Evolutionary conservation across 2,888 invertebrate species (phyloP).

Genomic region (Rhimphoctona megacephalus): DNA sequence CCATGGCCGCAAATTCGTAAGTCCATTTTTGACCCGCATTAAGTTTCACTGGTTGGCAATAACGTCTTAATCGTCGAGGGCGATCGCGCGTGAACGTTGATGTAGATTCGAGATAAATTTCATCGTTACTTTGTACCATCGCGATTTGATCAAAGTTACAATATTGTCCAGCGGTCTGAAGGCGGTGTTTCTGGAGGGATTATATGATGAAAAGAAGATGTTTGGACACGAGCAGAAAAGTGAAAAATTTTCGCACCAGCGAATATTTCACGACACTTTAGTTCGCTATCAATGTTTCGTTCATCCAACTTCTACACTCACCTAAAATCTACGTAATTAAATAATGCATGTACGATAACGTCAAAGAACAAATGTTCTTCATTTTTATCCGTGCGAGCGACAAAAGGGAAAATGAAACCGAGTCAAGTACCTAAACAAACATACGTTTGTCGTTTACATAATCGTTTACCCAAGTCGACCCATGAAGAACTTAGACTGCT

Average conservation of each 20-base stretch:
- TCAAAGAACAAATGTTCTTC: neutral
- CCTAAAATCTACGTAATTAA: neutral
- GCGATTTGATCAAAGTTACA: conserved; percentile 59
- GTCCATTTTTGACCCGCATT: conserved; percentile 70
- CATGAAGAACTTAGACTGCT: conserved; percentile 1
- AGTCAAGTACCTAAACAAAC: conserved; percentile 60
- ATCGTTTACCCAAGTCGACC: conserved; percentile 22
- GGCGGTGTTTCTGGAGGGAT: neutral
- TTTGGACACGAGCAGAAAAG: conserved; percentile 11
- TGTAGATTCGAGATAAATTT: conserved; percentile 62
- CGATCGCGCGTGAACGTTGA: conserved; percentile 7
- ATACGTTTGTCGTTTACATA: conserved; percentile 43
- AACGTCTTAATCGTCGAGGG: conserved; percentile 72
- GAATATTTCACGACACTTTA: conserved; percentile 22
- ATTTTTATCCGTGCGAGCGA: neutral
- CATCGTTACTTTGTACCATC: conserved; percentile 53
- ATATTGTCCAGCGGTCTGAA: conserved; percentile 62
- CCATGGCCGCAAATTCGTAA: conserved; percentile 52
- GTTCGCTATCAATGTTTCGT: conserved; percentile 27
- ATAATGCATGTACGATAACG: neutral
- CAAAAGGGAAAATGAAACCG: conserved; percentile 27
- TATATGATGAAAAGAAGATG: conserved; percentile 10
- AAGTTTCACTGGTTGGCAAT: conserved; percentile 73
- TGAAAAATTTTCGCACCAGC: conserved; percentile 50
- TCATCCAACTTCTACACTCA: neutral